These are phyloP conservation scores for Sisyra terminalis DNA, from an alignment of 2,888 invertebrate species.

Conservation along the genomic window DNA sequence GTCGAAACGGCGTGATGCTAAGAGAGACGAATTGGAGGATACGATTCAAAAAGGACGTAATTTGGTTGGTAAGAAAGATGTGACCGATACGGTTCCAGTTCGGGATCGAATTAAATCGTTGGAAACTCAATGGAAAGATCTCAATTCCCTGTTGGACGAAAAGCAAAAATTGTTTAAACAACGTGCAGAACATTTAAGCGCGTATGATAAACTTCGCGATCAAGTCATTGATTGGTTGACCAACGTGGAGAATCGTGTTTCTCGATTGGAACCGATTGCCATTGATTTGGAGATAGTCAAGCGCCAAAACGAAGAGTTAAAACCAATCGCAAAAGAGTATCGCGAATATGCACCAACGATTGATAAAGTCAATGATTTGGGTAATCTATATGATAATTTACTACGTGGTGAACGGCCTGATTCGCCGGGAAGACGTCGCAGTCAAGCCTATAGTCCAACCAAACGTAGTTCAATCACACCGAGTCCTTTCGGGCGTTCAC, in stretches of 20 bases:
- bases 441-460: conserved; percentile 60
- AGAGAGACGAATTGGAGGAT: conserved; percentile 55
- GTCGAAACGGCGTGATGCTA: conserved; percentile 24
- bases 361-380: conserved; percentile 83
- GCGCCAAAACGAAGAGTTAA: conserved; percentile 65
- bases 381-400: conserved; percentile 69
- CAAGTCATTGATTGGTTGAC: conserved; percentile 76
- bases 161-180: conserved; percentile 69
- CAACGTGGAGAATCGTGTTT: conserved; percentile 59
- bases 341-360: conserved; percentile 71
- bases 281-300: conserved; percentile 74
- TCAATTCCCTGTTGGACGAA: conserved; percentile 67
- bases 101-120: conserved; percentile 73
- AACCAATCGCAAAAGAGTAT: conserved; percentile 78
- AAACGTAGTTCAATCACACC: conserved; percentile 45
- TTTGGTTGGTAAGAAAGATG: conserved; percentile 67
- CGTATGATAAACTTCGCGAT: conserved; percentile 70
- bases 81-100: conserved; percentile 69
- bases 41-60: conserved; percentile 67
- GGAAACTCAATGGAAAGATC: conserved; percentile 80
- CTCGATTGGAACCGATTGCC: conserved; percentile 67
- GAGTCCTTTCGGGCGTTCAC: conserved; percentile 56
- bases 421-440: conserved; percentile 56
- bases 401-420: conserved; percentile 62
- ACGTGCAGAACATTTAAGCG: conserved; percentile 68